phyloP scores from a whole-genome alignment of 2,797 vertebrate genomes.

The Alfaro cultratus region DNA sequence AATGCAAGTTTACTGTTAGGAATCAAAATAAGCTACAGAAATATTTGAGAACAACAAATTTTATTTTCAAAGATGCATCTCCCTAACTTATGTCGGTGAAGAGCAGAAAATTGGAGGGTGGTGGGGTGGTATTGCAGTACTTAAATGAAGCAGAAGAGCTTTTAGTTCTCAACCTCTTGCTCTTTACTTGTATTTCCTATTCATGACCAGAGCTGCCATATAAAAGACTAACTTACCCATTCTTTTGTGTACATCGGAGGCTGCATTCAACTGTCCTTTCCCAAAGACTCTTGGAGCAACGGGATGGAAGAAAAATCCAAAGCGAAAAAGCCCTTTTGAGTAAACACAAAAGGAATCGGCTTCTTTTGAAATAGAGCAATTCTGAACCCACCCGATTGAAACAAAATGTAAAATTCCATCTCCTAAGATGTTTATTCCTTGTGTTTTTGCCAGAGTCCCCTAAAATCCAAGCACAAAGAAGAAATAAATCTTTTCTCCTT shows the following conservation, averaged over 20 bases:
- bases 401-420: conserved; percentile 86
- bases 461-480: conserved; percentile 71
- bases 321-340: conserved; percentile 88
- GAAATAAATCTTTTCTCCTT: conserved; percentile 52
- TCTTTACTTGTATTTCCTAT: conserved; percentile 76
- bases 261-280: conserved; percentile 99
- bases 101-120: conserved; percentile 53
- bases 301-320: conserved; percentile 94
- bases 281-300: conserved; percentile 89
- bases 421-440: conserved; percentile 72
- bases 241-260: conserved; percentile 99
- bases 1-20: background rate
- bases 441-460: conserved; percentile 49
- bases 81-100: conserved; percentile 20
- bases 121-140: conserved; percentile 61
- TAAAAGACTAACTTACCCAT: conserved; percentile 97
- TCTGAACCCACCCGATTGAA: conserved; percentile 79
- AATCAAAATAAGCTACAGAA: background rate
- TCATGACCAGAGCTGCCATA: conserved; percentile 80
- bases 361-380: conserved; percentile 82
- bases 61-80: conserved; percentile 25
- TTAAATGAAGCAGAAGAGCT: conserved; percentile 66
- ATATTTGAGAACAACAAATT: background rate
- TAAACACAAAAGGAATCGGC: conserved; percentile 82
- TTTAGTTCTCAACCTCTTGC: conserved; percentile 65